Base-by-base conservation (phyloP, 2,113 vertebrate genomes). In the Stictonetta naevosa region DNA sequence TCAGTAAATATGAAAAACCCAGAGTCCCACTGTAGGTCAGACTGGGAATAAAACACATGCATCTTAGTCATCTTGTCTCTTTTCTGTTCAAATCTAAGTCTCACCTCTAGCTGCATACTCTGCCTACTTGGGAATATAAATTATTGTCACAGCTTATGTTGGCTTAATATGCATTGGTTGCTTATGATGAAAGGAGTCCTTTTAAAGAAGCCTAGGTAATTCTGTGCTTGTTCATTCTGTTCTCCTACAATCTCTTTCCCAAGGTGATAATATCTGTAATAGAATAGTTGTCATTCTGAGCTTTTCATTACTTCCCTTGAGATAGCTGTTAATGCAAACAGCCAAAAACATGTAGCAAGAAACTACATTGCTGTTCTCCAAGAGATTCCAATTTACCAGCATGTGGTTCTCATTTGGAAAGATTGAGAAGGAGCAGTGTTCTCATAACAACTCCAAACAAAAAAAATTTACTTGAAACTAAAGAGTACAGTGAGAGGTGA, bases 351-450 rank as follows among this genome's bases (percentile, higher is more conserved):
- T 26, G 44, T 31, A 74, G 85, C 74, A 93, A 74, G 87, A 95
- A 94, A 90, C 36, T 76, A 55, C 31, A 33, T 11, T 40, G 34
- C 66, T 79, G 60, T 73, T 91, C 84, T 95, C 56, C 8, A 15
- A 75, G 89, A 78, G n/a, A 91, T 74, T 58, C 92, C 60, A 72
- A 79, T 73, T 72, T 80, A 86, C 88, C 76, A 76, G 92, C 96
- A 71, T 72, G 62, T 83, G 97, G 92, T 93, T 96, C 92, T 96
- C 76, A 79, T 97, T 86, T 86, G 64, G 79, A 91, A 91, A 63
- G 72, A 58, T 82, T 95, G 83, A 93, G 95, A 96, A 91, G 63
- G 63, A 56, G 25, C 66, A 79, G 53, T 94, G 95, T 96, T 96
- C 90, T 93, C 44, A 12, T 64, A 75, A 71, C 10, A 81, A 40